Percentiles rank a stretch among this genome's conserved stretches.
Evolutionary conservation across 2,797 vertebrate genomes (phyloP).

Genomic region (Carduelis carduelis): DNA sequence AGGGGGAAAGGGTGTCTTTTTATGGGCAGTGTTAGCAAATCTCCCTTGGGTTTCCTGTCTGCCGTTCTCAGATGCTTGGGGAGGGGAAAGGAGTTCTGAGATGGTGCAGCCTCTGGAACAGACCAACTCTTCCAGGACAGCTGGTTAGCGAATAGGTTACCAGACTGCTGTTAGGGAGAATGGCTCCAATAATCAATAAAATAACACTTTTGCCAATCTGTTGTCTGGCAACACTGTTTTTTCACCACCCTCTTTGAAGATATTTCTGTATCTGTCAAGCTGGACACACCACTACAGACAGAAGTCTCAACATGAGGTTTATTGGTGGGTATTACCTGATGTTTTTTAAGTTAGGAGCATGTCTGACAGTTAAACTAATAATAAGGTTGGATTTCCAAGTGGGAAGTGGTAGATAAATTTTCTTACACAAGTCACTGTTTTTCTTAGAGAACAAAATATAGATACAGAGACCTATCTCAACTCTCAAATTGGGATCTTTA

Average conservation of each 20-base stretch:
- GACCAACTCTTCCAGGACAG: not conserved
- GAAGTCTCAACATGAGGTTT: not conserved
- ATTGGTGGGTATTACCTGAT: not conserved
- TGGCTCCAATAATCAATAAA: not conserved
- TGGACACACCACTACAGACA: not conserved
- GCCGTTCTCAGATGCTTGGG: not conserved
- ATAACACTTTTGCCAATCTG: not conserved
- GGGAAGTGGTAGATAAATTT: not conserved
- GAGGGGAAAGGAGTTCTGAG: not conserved
- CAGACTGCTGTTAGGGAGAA: not conserved
- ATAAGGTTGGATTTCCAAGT: not conserved
- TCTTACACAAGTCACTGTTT: not conserved
- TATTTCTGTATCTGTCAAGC: not conserved
- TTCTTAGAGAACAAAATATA: not conserved
- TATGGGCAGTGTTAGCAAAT: not conserved
- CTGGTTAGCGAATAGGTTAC: not conserved
- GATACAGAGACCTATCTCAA: not conserved
- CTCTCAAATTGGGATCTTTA: not conserved
- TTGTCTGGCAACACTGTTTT: not conserved
- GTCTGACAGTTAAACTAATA: not conserved
- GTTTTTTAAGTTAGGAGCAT: not conserved
- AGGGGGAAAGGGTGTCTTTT: not conserved
- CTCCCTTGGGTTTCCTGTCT: not conserved
- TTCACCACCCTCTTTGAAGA: not conserved
- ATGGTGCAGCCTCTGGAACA: not conserved